A percentile compares a stretch with the other conserved stretches of the same genome.
Evolutionary conservation across 2,888 invertebrate species (phyloP).

Genomic region (Amphipoea oculea): DNA sequence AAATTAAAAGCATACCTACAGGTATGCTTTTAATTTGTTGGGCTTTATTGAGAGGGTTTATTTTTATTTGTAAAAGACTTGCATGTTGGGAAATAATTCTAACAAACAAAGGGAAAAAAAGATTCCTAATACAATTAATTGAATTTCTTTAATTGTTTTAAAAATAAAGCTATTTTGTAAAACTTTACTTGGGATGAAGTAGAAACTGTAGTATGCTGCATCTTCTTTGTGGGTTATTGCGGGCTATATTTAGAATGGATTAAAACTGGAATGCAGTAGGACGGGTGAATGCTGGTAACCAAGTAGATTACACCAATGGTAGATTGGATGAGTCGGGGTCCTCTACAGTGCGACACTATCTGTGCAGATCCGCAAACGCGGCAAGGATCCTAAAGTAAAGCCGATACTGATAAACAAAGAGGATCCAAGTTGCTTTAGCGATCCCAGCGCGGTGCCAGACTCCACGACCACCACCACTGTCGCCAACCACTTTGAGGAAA

Average conservation of each 20-base stretch:
- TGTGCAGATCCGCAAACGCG: constrained; percentile 92
- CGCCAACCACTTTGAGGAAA: constrained; percentile 94
- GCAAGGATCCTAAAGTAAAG: constrained; percentile 93
- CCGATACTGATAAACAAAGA: constrained; percentile 94
- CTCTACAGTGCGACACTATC: constrained; percentile 65
- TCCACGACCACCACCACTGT: constrained; percentile 75
- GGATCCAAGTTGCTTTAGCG: constrained; percentile 91
- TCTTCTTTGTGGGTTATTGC: constrained; percentile 1
- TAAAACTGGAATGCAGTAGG: constrained; percentile 13
- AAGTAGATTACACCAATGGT: constrained; percentile 24
- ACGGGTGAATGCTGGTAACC: constrained; percentile 32
- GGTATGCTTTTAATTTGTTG: neutral
- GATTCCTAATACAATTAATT: neutral
- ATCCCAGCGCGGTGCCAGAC: constrained; percentile 85
- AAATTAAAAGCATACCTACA: too few relatives aligned
- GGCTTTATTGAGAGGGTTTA: neutral
- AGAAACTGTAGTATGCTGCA: neutral
- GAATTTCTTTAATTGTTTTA: neutral
- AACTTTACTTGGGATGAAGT: neutral
- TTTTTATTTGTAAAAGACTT: neutral
- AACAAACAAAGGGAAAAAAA: neutral
- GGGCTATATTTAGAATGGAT: neutral
- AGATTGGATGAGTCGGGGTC: constrained; percentile 39
- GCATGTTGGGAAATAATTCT: neutral
- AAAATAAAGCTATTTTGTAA: neutral